Base-by-base conservation (phyloP, 2,113 vertebrate species). In the Smithornis capensis region DNA sequence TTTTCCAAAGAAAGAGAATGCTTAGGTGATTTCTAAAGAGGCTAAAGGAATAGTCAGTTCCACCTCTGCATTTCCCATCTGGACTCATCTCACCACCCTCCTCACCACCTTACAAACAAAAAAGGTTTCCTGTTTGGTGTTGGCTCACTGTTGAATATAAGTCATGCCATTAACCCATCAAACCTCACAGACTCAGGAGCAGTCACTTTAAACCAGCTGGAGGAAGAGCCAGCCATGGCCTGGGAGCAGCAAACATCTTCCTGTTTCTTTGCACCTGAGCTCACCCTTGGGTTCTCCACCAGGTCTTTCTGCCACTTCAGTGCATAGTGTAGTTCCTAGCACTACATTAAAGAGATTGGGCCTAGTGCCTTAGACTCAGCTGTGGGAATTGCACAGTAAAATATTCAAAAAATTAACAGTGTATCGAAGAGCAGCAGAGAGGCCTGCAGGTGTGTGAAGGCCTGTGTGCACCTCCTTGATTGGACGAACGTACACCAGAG, bases 251-350 rank as follows among this genome's bases (percentile, higher is more conserved):
- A 1, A 47, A 24, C 0, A 0, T 40, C 23, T 27, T 59, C 15
- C 3, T 37, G 19, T 3, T 10, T 14, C 62, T 87, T 37, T 71
- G 16, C 17, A 18, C 4, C 22, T 31, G 10, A 31, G 40, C 42
- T 31, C 1, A 1, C 2, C 9, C 40, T 12, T 0, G 3, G 10
- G 29, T 17, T 74, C 42, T 45, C 23, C 44, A n/a, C 5, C 0
- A 1, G 18, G 14, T 38, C 59, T 9, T 35, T 52, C 53, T 68
- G 28, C 12, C 5, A 16, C 12, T 40, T n/a, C n/a, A n/a, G n/a
- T n/a, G n/a, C n/a, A n/a, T n/a, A n/a, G 14, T 28, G 45, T 37
- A 76, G 45, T 17, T 50, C 19, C n/a, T 27, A 69, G n/a, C 29
- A 19, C n/a, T 31, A n/a, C n/a, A n/a, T n/a, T n/a, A n/a, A 40